Base-by-base conservation (phyloP, 1,140 invertebrate species). In the Diachasma alloeum region DNA sequence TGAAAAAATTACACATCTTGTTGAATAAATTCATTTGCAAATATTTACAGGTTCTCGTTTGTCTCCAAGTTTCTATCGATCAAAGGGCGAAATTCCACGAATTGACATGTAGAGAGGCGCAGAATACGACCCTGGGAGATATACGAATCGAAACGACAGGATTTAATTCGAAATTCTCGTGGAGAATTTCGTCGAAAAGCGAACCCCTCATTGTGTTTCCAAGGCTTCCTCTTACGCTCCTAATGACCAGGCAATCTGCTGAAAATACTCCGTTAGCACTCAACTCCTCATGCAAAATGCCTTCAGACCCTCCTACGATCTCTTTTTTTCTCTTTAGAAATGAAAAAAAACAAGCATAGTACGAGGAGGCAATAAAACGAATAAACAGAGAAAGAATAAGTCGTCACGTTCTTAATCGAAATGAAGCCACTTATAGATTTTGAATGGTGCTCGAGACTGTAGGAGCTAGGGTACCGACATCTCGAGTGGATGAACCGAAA, bases 381-480 rank as follows among this genome's bases (percentile, higher is more conserved):
- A 48, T 48, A 6, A 15, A 48, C 4, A 6, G 46, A 48, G 13
- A 48, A n/a, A 15, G 46, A 48, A 48, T n/a, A n/a, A 19, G 1
- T 6, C 4, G 13, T 42, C 46, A 46, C 69, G 69, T 24, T 31
- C 69, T 71, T 71, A 71, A 71, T 71, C 69, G 69, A 71, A 71
- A 71, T 44, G n/a, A 71, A 71, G 69, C 44, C 69, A 71, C 69
- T 71, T 71, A 71, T 39, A 6, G 31, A 71, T 71, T 44, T 71
- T 26, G 22, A 71, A 46, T 44, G 69, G 46, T 48, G 15, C 46
- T 48, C 13, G 46, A 48, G 46, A 17, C 46, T 48, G 4, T 15
- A 6, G 67, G 22, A 15, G 22, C 31, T 15, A 67, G 67, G 31
- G 17, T 31, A 2, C n/a, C 4, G 36, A 37, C 4, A 37, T 37